Conservation (phyloP, 1,140 invertebrate genomes). For the Halictus rubicundus region DNA sequence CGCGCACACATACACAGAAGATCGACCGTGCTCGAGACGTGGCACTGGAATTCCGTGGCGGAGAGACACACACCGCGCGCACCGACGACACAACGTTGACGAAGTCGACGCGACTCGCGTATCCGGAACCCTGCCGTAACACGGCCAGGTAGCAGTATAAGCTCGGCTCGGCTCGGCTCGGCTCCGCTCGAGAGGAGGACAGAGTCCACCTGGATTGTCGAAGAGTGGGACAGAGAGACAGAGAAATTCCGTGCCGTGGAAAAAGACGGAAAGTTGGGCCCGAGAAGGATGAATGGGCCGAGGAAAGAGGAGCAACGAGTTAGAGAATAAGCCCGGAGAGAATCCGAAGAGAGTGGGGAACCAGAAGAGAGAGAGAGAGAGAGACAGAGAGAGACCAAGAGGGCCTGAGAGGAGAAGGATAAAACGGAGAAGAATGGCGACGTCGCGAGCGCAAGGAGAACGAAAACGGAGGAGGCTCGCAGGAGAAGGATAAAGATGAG, state of each 20-base stretch:
- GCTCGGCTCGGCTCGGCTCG: background rate
- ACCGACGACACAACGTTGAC: conserved; percentile 46
- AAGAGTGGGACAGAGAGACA: background rate
- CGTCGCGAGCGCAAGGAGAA: conserved; percentile 14
- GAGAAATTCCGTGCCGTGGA: background rate
- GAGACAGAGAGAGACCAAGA: no score
- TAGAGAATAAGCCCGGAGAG: background rate
- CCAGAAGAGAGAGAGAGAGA: no score
- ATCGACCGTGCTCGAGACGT: conserved; percentile 46
- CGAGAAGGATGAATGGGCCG: conserved; percentile 38
- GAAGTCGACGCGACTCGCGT: conserved; percentile 48
- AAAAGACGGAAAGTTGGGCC: conserved; percentile 34
- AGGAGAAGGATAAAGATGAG: background rate
- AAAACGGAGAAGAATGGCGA: background rate
- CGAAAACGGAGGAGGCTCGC: conserved; percentile 10
- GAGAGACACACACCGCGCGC: conserved; percentile 17
- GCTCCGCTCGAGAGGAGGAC: conserved; percentile 32
- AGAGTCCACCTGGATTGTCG: background rate
- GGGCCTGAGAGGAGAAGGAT: no score
- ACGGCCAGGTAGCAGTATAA: conserved; percentile 42
- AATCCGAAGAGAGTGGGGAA: no score
- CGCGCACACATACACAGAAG: no score
- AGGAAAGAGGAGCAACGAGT: conserved; percentile 35
- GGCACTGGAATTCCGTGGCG: conserved; percentile 55
- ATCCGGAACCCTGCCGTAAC: conserved; percentile 54